Evolutionary conservation across 2,113 vertebrate genomes (phyloP).

Genomic region (Nansenia antarctica): DNA sequence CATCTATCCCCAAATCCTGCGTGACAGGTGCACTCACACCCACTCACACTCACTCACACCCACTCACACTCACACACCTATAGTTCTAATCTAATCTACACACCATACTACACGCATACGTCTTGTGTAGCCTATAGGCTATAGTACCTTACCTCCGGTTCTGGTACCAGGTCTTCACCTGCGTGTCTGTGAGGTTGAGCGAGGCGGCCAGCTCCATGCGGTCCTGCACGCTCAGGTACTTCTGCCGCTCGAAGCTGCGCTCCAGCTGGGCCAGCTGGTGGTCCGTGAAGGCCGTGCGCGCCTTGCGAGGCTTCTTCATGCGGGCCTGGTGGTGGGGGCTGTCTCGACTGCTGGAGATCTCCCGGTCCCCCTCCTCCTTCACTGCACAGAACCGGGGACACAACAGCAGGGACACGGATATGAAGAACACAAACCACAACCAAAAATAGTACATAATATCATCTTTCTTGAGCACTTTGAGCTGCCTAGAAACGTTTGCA

Average conservation of each 20-base stretch:
- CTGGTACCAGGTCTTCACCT: slow-evolving; percentile 99
- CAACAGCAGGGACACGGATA: neutral
- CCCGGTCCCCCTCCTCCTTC: slow-evolving; percentile 96
- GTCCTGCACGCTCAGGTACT: slow-evolving; percentile 98
- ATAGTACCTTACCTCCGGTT: slow-evolving; percentile 98
- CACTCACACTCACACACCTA: too few relatives aligned
- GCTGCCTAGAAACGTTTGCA: too few relatives aligned
- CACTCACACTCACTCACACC: neutral
- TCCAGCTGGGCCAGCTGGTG: slow-evolving; percentile 98
- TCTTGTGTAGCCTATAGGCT: too few relatives aligned
- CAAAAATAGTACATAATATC: neutral
- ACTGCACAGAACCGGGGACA: slow-evolving; percentile 73
- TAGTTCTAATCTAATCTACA: too few relatives aligned
- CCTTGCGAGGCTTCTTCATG: slow-evolving; percentile 97
- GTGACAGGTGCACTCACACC: neutral
- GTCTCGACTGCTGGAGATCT: slow-evolving; percentile 97
- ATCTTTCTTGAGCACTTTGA: too few relatives aligned
- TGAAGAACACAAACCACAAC: neutral
- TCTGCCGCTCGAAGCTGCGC: slow-evolving; percentile 96
- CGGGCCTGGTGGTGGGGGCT: slow-evolving; percentile 88
- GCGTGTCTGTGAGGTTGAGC: slow-evolving; percentile 98
- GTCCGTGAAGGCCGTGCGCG: slow-evolving; percentile 97
- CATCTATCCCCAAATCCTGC: neutral
- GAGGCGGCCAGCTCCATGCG: slow-evolving; percentile 98
- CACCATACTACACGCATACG: too few relatives aligned